Conservation (phyloP, 2,113 vertebrate species). For the Dasyornis broadbenti region DNA sequence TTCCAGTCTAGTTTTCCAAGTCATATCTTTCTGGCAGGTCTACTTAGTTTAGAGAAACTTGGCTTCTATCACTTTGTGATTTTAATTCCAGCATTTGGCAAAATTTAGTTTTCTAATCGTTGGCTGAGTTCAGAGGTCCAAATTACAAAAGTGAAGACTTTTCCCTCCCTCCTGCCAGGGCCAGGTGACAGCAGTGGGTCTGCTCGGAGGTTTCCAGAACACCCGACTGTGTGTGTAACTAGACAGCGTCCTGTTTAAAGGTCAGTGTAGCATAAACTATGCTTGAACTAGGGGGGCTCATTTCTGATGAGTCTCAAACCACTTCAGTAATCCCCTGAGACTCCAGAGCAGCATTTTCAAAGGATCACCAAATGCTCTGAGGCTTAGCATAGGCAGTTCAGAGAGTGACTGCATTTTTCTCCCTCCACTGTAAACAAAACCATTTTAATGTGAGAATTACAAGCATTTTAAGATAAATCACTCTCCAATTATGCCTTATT, state of each 20-base stretch:
- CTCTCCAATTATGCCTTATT: neutral
- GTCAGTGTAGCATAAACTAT: neutral
- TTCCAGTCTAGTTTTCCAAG: neutral
- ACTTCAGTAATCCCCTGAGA: neutral
- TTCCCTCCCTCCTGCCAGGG: neutral
- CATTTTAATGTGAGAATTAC: neutral
- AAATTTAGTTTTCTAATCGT: neutral
- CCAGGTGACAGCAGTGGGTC: neutral
- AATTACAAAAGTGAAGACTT: neutral
- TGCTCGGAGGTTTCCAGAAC: neutral
- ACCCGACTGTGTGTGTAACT: fast-evolving
- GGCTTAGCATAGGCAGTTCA: neutral
- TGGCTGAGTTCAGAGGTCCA: neutral
- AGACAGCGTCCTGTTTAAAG: neutral
- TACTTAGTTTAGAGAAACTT: neutral
- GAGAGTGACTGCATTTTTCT: neutral
- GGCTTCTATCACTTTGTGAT: neutral
- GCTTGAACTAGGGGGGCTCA: neutral
- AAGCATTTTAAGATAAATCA: neutral
- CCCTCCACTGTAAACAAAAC: neutral
- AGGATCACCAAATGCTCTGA: neutral
- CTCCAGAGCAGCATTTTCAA: neutral
- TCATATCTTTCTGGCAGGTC: neutral
- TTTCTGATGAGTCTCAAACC: neutral
- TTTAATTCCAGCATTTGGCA: constrained; percentile 24